Base-by-base conservation (phyloP, 2,797 vertebrate genomes). In the Danio tinwini region DNA sequence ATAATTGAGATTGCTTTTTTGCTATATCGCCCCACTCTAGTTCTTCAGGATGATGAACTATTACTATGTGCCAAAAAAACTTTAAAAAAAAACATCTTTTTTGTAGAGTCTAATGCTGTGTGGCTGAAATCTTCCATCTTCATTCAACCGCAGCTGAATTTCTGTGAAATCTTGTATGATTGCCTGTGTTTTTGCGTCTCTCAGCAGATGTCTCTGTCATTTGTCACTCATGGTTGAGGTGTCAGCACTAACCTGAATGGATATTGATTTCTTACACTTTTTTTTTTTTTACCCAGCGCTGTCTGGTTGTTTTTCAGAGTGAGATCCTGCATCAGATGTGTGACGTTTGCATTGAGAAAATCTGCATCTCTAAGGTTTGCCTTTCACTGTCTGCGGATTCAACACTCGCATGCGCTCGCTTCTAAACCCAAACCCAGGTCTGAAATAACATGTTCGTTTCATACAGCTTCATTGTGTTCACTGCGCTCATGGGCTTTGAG, bases 251-350 rank as follows among this genome's bases (percentile, higher is more conserved):
- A 82, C 71, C 50, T 87, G 80, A 85, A 78, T 42, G 80, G 82
- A 17, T 90, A 90, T 90, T 83, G 89, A 91, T 90, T 88, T 44
- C 74, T 76, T 40, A 3, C 67, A 87, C 81, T 88, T 89, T 70
- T 82, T 52, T 70, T 82, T 52, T 17, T 6, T 29, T 29, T 3
- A 29, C 64, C 76, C 74, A 69, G 72, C 65, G 21, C 74, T 56
- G 79, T 59, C 65, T 62, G 82, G 75, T 62, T 55, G 74, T 37
- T 8, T 45, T 17, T 69, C 44, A 37, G 9, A 17, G 50, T 68
- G 44, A 56, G 21, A 79, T 8, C 21, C 58, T 40, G 44, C 29
- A 39, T 45, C 68, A 62, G 81, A 75, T 84, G 8, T 73, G 58
- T 72, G 59, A 47, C 70, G 70, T 61, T 76, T 63, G 39, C 6